These are phyloP conservation scores for Crotalus tigris DNA, from an alignment of 2,113 vertebrate genomes.

Conservation along the genomic window DNA sequence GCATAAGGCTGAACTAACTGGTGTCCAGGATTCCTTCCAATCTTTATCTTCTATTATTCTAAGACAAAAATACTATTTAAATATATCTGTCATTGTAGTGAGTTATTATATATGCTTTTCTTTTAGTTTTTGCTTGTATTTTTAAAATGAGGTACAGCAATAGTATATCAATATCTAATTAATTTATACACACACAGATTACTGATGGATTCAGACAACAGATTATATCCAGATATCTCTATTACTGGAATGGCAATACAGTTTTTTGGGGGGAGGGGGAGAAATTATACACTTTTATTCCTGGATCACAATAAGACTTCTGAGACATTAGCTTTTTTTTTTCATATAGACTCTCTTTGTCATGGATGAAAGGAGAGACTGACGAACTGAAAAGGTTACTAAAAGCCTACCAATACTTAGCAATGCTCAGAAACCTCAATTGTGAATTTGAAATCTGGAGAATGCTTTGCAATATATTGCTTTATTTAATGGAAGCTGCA, in stretches of 20 bases:
- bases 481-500: conserved; percentile 6
- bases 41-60: background rate
- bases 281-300: background rate
- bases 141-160: background rate
- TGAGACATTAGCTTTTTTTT: background rate
- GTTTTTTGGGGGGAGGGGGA: too few relatives aligned
- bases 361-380: conserved; percentile 19
- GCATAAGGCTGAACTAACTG: background rate
- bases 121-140: background rate
- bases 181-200: background rate
- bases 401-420: background rate
- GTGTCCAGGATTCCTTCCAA: background rate
- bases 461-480: background rate
- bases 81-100: background rate
- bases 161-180: background rate
- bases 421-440: background rate
- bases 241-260: background rate
- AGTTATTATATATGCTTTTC: background rate
- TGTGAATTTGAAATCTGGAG: conserved; percentile 1
- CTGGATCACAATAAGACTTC: background rate
- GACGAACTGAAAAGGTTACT: background rate
- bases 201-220: background rate
- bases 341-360: background rate
- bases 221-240: background rate
- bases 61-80: background rate